phyloP scores from a whole-genome alignment of 2,888 invertebrate species.

The Amphipoea oculea region DNA sequence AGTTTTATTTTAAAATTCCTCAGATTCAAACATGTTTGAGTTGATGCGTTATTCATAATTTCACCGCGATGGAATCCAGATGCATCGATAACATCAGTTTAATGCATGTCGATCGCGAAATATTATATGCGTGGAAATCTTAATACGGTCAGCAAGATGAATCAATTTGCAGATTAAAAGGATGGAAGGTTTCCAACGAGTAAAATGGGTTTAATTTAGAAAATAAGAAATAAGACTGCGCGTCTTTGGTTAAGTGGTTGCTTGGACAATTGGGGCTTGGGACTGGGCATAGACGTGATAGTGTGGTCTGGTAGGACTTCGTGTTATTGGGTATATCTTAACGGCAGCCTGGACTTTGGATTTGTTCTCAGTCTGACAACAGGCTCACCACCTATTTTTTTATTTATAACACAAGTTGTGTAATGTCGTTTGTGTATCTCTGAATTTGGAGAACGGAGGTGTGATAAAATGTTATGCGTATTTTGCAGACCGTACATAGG shows the following conservation, averaged over 20 bases:
- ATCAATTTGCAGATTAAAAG: conserved; percentile 22
- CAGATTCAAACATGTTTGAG: conserved; percentile 72
- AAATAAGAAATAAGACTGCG: background rate
- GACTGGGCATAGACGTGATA: too few relatives aligned
- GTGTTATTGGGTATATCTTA: background rate
- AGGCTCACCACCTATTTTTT: background rate
- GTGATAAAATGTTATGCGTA: background rate
- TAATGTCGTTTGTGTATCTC: background rate
- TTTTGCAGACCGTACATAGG: background rate
- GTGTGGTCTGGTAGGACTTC: background rate
- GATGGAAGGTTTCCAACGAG: background rate
- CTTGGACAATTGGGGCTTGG: background rate
- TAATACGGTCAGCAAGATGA: conserved; percentile 55
- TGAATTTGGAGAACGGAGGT: background rate
- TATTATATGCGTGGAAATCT: conserved; percentile 81
- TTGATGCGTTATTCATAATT: conserved; percentile 73
- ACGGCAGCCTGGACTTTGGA: background rate
- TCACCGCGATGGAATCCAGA: conserved; percentile 77
- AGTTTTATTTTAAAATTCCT: conserved; percentile 72
- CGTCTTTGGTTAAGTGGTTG: background rate
- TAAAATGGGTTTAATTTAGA: background rate
- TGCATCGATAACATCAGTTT: conserved; percentile 79
- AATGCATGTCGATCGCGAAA: conserved; percentile 81
- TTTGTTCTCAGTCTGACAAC: background rate
- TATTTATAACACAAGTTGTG: background rate